Base-by-base conservation (phyloP, 2,888 invertebrate species). In the Amphimallon solstitiale region DNA sequence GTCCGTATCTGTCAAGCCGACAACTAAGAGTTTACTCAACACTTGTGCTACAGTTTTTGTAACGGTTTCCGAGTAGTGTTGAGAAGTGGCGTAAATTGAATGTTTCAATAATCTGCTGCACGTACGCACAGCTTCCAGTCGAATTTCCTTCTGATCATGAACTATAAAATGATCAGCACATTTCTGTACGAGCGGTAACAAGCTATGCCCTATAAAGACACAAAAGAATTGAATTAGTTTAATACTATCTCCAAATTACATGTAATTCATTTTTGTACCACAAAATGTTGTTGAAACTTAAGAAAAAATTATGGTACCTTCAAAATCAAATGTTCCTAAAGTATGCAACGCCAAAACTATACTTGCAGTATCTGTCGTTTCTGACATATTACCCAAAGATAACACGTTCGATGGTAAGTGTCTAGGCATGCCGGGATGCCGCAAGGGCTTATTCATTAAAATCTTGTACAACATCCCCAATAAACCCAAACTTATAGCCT, bases 1-100 rank as follows among this genome's bases (percentile, higher is more conserved):
- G 81, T 98, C 98, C 79, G 93, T 91, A 81, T 99, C 98, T 2
- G 97, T 97, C 56, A 98, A 94, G 40, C 97, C 95, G 3, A 97
- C 97, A 38, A 94, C 90, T 1, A 99, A 84, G 37, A 99, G 85
- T 79, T 97, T 95, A 56, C 92, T 91, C 14, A 99, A 86, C 2
- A 98, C 97, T 79, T 94, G 92, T 5, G 95, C 93, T 10, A 98
- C 93, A 0, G 97, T 91, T 72, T 90, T 90, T 37, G 93, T 93
- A 0, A 98, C 89, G 0, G 95, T 95, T 75, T 92, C 91, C 2
- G 93, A 93, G 35, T 90, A 90, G 68, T 88, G 88, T 71, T 87
- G 86, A 2, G 81, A 77, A 5, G 85, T 83, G 67, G 78, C 81
- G 67, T 88, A 86, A 21, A 95, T 89, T 0, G 96, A 92, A 68